phyloP scores from a whole-genome alignment of 2,888 invertebrate genomes.

The Drosophila anceps region DNA sequence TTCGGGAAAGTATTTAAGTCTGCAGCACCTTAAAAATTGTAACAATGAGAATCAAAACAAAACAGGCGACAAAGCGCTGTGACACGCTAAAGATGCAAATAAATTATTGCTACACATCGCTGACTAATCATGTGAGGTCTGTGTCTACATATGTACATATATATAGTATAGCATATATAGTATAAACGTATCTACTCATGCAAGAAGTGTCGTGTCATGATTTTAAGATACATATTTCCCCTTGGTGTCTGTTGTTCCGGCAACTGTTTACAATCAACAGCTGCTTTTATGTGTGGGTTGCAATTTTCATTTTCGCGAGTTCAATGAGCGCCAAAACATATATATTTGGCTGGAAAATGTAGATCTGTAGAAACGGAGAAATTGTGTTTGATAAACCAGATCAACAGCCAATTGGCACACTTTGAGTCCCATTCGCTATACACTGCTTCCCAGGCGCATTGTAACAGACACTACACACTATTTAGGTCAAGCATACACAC shows the following conservation, averaged over 20 bases:
- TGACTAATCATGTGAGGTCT: constrained; percentile 37
- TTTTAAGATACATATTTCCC: constrained; percentile 30
- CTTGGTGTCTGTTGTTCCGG: constrained; percentile 7
- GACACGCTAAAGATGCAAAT: constrained; percentile 15
- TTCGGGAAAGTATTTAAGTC: neutral
- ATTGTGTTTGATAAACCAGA: constrained; percentile 8
- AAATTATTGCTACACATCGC: constrained; percentile 8
- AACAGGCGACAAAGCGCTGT: neutral
- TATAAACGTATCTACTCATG: neutral
- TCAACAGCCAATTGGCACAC: constrained; percentile 16
- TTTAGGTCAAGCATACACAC: constrained; percentile 43
- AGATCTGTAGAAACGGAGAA: constrained; percentile 2
- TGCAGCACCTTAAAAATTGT: neutral
- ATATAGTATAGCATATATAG: neutral
- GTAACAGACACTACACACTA: constrained; percentile 14
- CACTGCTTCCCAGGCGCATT: constrained; percentile 32
- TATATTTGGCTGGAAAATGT: constrained; percentile 6
- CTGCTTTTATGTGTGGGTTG: constrained; percentile 26
- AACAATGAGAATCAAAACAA: constrained; percentile 13
- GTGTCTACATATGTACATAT: constrained; percentile 15
- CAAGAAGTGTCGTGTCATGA: constrained; percentile 22
- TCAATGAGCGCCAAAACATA: constrained; percentile 27
- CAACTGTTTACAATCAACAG: constrained; percentile 48
- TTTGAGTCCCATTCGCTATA: constrained; percentile 1
- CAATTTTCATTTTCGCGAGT: constrained; percentile 37